Base-by-base conservation (phyloP, 2,888 invertebrate species). In the Drosophila falleni region DNA sequence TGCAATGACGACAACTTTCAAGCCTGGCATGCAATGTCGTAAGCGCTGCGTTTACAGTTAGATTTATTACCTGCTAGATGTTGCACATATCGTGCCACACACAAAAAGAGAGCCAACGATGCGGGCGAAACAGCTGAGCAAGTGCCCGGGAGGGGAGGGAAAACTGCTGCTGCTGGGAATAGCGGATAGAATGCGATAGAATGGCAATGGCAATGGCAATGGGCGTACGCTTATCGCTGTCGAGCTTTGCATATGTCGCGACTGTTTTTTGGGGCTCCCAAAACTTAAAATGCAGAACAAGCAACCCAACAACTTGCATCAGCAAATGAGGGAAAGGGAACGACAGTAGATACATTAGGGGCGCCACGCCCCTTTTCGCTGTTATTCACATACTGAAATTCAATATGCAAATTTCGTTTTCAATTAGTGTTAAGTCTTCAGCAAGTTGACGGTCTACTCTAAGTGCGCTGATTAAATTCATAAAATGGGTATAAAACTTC, bases 21-120 rank as follows among this genome's bases (percentile, higher is more conserved):
- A 80, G 84, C 80, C 81, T 78, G 62, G 81, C 86, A 78, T 85
- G 87, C 87, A 78, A 80, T 65, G 84, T 84, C 84, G 85, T 81
- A 84, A 86, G 84, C 87, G 84, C 77, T 77, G 84, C 85, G 87
- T 87, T 85, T 84, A 85, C 83, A 81, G 77, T 86, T 83, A 87
- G 87, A 87, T 87, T 87, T 87, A 87, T 87, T 87, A 87, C 87
- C 87, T 87, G 87, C 84, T 87, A 87, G 86, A 86, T 86, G 86
- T 85, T 86, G 86, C 84, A 86, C 84, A 84, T 84, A 84, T 83
- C 86, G 74, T 54, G 70, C 67, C 61, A 55, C 70, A 55, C 70
- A 41, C 42, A 56, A 39, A 15, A 15, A 44, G 47, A 5, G 6
- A 9, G 13, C 23, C 31, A 42, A 8, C 37, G 16, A 41, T 31